These are phyloP conservation scores for Calephelis nemesis DNA, from an alignment of 1,140 invertebrate species.

Conservation along the genomic window DNA sequence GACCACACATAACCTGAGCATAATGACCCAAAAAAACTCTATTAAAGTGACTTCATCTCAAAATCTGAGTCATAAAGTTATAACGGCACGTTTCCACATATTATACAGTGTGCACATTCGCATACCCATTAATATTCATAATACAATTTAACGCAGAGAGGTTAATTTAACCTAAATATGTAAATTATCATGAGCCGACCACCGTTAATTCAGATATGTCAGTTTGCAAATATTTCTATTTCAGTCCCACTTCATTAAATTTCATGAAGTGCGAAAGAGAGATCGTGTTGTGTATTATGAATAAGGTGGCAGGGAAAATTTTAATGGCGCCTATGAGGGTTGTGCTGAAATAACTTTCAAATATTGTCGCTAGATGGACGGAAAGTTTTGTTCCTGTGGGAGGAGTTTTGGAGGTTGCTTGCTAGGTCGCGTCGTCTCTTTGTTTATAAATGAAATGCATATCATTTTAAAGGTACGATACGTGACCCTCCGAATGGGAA, in stretches of 20 bases:
- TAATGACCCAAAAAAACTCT: too few species aligned
- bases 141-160: constrained; percentile 76
- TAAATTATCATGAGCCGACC: constrained; percentile 79
- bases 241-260: constrained; percentile 31
- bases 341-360: constrained; percentile 79
- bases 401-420: constrained; percentile 46
- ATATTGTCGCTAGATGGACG: constrained; percentile 79
- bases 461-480: constrained; percentile 68
- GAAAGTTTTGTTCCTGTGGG: constrained; percentile 73
- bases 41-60: too few species aligned
- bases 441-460: constrained; percentile 76
- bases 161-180: constrained; percentile 79
- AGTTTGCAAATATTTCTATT: constrained; percentile 69
- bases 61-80: constrained; percentile 63
- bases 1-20: too few species aligned
- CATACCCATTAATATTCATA: constrained; percentile 77
- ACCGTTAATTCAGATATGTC: constrained; percentile 74
- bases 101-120: constrained; percentile 57
- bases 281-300: constrained; percentile 66
- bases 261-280: constrained; percentile 38
- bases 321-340: constrained; percentile 78
- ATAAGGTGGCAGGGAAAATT: constrained; percentile 77
- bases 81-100: constrained; percentile 23
- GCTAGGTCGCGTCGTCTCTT: constrained; percentile 55
- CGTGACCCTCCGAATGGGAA: constrained; percentile 32